Conservation (phyloP, 53 echinoderm and acorn worm genomes). For the Paracentrotus lividus region DNA sequence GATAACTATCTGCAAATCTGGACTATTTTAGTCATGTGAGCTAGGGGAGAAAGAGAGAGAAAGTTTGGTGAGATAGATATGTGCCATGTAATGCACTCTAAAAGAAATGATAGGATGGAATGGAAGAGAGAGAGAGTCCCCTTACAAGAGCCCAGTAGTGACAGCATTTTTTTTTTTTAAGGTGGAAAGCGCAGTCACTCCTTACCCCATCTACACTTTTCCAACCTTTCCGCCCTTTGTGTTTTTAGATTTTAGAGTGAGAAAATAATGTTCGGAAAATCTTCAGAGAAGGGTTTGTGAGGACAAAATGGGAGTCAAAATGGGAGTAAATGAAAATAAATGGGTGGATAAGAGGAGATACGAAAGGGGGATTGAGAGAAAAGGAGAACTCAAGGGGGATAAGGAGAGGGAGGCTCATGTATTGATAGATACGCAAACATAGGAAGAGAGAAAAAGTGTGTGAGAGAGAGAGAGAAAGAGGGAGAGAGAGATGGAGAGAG, state of each 20-base stretch:
- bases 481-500: not conserved
- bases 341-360: not conserved
- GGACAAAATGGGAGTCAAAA: not conserved
- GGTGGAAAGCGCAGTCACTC: too few species aligned
- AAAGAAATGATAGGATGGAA: not conserved
- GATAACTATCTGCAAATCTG: too few species aligned
- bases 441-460: not conserved
- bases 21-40: too few species aligned
- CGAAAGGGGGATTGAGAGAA: not conserved
- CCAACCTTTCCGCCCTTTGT: too few species aligned
- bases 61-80: not conserved
- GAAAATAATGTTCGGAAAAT: not conserved
- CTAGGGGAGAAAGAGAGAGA: not conserved
- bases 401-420: not conserved
- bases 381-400: not conserved
- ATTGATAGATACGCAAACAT: not conserved
- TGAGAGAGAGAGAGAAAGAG: not conserved
- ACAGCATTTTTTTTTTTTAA: too few species aligned
- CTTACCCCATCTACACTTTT: too few species aligned
- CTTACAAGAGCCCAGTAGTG: too few species aligned
- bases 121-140: not conserved
- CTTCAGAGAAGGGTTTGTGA: not conserved
- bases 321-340: not conserved
- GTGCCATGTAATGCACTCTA: not conserved
- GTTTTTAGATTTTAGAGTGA: not conserved